Conservation (phyloP, 2,113 vertebrate genomes). For the Oxyruncus cristatus region DNA sequence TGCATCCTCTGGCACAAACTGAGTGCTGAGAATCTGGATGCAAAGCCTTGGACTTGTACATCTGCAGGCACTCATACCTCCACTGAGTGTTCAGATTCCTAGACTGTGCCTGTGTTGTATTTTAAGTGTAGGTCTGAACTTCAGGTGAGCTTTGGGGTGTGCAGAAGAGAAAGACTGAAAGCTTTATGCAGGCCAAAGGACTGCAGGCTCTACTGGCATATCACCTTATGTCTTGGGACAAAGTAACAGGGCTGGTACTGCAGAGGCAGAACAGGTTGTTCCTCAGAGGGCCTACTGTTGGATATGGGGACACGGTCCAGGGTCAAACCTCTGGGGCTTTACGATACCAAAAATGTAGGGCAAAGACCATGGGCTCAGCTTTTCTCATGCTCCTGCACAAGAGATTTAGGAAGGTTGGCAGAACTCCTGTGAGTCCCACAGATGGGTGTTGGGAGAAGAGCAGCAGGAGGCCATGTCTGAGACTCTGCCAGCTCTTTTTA, state of each 20-base stretch:
- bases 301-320: neutral
- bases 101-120: neutral
- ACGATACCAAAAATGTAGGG: neutral
- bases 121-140: neutral
- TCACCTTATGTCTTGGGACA: neutral
- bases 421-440: neutral
- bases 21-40: neutral
- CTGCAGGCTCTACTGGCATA: neutral
- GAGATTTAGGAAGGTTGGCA: neutral
- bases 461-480: neutral
- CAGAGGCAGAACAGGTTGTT: neutral
- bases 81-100: neutral
- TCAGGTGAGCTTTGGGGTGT: neutral
- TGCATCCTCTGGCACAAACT: neutral
- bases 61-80: rapidly evolving
- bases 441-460: rapidly evolving
- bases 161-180: neutral
- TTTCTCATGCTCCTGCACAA: neutral
- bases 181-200: neutral
- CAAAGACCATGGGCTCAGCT: neutral
- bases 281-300: neutral
- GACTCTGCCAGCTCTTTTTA: neutral
- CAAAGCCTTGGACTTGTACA: neutral
- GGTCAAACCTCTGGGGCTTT: neutral
- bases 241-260: neutral